These are phyloP conservation scores for Hirtodrosophila trivittata DNA, from an alignment of 2,888 invertebrate genomes.

Conservation along the genomic window DNA sequence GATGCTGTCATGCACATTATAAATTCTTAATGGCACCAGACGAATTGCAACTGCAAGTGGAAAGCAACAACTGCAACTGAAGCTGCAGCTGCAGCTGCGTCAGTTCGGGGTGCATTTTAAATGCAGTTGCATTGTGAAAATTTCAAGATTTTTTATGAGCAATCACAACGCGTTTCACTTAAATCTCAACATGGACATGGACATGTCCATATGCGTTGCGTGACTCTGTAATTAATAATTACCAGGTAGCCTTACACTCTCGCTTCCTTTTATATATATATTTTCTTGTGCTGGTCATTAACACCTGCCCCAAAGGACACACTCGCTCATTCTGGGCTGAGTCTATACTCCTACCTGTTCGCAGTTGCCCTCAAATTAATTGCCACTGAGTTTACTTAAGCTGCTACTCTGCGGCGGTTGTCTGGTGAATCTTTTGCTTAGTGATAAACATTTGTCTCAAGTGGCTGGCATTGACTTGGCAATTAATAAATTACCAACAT, in stretches of 20 bases:
- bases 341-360: conserved; percentile 38
- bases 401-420: conserved; percentile 9
- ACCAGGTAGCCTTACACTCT: conserved; percentile 32
- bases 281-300: conserved; percentile 36
- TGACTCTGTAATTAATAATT: conserved; percentile 71
- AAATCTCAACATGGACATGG: conserved; percentile 47
- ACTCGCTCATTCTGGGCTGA: conserved; percentile 9
- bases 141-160: conserved; percentile 31
- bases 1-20: conserved; percentile 64
- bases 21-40: conserved; percentile 72
- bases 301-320: conserved; percentile 25
- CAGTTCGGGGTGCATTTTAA: conserved; percentile 38
- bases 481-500: conserved; percentile 72
- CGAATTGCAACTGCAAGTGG: conserved; percentile 19
- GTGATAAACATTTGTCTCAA: conserved; percentile 43
- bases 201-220: conserved; percentile 59
- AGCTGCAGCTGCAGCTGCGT: conserved; percentile 15
- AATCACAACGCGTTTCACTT: conserved; percentile 62
- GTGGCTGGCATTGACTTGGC: conserved; percentile 61
- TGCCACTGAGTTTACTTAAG: conserved; percentile 32
- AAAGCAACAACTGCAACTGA: conserved; percentile 20
- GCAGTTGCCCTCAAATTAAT: conserved; percentile 62
- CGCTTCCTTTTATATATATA: neutral
- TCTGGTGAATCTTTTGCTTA: conserved; percentile 29
- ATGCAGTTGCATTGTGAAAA: conserved; percentile 31